Evolutionary conservation across 2,113 vertebrate genomes (phyloP).

Genomic region (Lophochroa leadbeateri): DNA sequence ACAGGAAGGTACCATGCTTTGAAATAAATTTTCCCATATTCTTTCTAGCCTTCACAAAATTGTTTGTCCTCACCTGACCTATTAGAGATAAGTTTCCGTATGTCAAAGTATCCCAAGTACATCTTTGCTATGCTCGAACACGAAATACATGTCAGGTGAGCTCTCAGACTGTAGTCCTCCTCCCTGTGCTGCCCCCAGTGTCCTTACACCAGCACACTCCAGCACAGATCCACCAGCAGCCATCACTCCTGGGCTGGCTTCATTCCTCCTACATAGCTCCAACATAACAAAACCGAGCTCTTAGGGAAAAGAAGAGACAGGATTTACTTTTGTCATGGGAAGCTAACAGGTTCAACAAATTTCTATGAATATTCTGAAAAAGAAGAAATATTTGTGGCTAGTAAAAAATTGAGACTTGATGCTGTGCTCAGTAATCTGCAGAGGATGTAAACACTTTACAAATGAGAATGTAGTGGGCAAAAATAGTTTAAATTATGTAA

Average conservation of each 20-base stretch:
- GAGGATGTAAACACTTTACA: not conserved
- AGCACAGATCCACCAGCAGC: not conserved
- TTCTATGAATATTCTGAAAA: not conserved
- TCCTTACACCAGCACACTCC: not conserved
- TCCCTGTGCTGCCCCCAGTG: not conserved
- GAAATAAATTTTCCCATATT: not conserved
- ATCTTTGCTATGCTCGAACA: not conserved
- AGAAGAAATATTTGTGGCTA: not conserved
- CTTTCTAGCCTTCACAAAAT: not conserved
- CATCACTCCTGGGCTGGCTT: not conserved
- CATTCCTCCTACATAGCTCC: not conserved
- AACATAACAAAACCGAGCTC: not conserved
- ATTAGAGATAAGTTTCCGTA: not conserved
- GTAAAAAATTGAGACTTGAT: not conserved
- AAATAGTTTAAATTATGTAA: not conserved
- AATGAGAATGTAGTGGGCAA: not conserved
- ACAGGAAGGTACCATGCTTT: not conserved
- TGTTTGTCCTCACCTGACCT: not conserved
- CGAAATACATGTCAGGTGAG: not conserved
- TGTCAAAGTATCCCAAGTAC: not conserved
- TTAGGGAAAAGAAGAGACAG: not conserved
- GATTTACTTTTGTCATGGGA: accelerated
- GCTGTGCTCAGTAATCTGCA: not conserved
- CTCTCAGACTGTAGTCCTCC: not conserved
- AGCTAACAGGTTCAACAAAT: not conserved